Evolutionary conservation across 2,797 vertebrate species (phyloP).

Genomic region (Pristis pectinata): DNA sequence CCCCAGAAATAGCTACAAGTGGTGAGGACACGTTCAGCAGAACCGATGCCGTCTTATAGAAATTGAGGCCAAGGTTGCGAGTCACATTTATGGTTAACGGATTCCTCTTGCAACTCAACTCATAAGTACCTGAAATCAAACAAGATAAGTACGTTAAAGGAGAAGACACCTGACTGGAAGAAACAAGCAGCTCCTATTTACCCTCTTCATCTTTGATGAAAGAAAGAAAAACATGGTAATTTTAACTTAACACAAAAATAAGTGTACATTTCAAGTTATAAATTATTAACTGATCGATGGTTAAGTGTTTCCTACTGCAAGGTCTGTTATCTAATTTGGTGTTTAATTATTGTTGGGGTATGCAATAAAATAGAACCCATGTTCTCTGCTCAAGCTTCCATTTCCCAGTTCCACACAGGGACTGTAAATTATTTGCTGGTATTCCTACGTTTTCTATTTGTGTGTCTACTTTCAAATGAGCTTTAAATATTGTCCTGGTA

Average conservation of each 20-base stretch:
- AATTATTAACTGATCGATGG: neutral
- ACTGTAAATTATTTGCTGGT: neutral
- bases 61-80: constrained; percentile 55
- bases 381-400: neutral
- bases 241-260: neutral
- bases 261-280: neutral
- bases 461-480: neutral
- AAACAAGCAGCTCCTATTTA: neutral
- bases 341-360: neutral
- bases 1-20: constrained; percentile 69
- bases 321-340: neutral
- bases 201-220: neutral
- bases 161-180: neutral
- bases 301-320: neutral
- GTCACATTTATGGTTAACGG: constrained; percentile 74
- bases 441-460: neutral
- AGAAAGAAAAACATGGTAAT: neutral
- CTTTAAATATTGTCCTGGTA: neutral
- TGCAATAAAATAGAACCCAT: neutral
- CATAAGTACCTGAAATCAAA: constrained; percentile 61
- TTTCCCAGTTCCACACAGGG: neutral
- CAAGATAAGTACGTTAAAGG: neutral
- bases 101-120: constrained; percentile 77
- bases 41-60: constrained; percentile 58
- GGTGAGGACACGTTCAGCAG: constrained; percentile 78